Evolutionary conservation across 2,113 vertebrate species (phyloP).

Genomic region (Hyla sarda): DNA sequence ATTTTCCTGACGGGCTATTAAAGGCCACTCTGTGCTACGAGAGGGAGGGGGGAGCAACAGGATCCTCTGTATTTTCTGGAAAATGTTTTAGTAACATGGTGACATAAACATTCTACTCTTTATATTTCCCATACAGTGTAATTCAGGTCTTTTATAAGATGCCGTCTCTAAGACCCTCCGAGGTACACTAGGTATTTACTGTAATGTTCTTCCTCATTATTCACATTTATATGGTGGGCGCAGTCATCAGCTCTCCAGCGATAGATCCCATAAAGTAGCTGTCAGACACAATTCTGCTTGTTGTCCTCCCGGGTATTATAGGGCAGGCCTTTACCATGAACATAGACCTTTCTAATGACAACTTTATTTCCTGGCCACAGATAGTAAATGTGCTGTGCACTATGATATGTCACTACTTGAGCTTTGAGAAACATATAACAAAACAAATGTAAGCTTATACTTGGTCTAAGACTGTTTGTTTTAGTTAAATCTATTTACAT

Average conservation of each 20-base stretch:
- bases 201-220: slow-evolving; percentile 19
- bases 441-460: not conserved
- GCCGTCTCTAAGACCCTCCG: not conserved
- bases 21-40: not conserved
- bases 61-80: not conserved
- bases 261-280: slow-evolving; percentile 1
- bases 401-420: not conserved
- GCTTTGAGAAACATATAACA: not conserved
- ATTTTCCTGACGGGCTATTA: slow-evolving; percentile 36
- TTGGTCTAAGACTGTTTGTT: not conserved
- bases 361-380: not conserved
- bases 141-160: not conserved
- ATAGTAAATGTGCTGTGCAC: not conserved
- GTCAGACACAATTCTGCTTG: slow-evolving; percentile 4
- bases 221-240: not conserved
- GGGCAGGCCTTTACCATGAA: not conserved
- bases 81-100: not conserved
- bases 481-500: too few relatives aligned
- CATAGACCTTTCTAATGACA: not conserved
- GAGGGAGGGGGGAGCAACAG: not conserved
- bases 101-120: not conserved
- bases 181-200: not conserved
- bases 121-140: not conserved
- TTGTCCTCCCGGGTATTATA: not conserved
- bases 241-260: not conserved